phyloP scores from a whole-genome alignment of 2,888 invertebrate genomes.

The Nomada ruficornis region DNA sequence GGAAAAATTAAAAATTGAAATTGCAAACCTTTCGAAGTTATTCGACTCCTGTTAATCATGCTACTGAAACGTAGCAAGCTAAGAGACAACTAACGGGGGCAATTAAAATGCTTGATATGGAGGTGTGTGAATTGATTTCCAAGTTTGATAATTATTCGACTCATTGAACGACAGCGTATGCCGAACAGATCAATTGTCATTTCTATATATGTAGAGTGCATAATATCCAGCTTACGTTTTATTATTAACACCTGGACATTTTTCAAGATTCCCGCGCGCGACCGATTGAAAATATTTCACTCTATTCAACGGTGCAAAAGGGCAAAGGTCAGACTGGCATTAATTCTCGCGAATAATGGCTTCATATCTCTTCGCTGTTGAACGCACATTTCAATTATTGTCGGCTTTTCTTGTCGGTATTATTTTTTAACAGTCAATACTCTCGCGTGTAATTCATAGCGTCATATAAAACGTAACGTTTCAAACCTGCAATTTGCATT shows the following conservation, averaged over 20 bases:
- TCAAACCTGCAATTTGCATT: constrained; percentile 21
- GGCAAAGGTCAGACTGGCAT: constrained; percentile 35
- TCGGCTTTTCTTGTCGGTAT: constrained; percentile 38
- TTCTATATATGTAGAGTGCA: neutral
- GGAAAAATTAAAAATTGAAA: constrained; percentile 15
- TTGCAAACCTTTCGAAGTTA: neutral
- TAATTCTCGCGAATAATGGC: constrained; percentile 49
- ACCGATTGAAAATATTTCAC: constrained; percentile 44
- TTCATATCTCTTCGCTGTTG: constrained; percentile 41
- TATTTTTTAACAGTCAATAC: constrained; percentile 23
- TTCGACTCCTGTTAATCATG: neutral
- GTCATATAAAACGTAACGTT: constrained; percentile 21
- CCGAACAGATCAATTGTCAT: constrained; percentile 35
- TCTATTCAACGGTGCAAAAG: constrained; percentile 20
- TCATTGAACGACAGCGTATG: neutral
- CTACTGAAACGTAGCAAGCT: neutral
- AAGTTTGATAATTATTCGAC: neutral
- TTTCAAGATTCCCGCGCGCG: constrained; percentile 15
- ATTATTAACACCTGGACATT: constrained; percentile 16
- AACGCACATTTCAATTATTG: constrained; percentile 44
- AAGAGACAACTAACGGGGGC: neutral
- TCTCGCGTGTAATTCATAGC: constrained; percentile 41
- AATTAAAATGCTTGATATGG: neutral
- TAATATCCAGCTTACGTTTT: neutral
- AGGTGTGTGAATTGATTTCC: neutral